These are phyloP conservation scores for Cerceris rybyensis DNA, from an alignment of 2,888 invertebrate genomes.

Conservation along the genomic window DNA sequence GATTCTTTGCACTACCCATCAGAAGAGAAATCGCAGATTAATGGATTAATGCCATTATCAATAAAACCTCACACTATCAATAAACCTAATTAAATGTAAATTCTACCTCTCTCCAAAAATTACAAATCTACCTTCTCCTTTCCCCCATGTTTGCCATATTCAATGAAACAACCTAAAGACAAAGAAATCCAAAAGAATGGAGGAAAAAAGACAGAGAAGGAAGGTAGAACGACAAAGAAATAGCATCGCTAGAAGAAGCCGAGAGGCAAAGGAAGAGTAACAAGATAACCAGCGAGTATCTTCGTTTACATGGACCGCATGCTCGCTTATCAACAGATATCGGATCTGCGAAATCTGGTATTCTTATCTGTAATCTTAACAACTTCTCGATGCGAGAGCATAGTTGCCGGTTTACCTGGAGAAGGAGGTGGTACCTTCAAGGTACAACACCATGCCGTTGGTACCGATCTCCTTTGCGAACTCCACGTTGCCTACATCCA, in stretches of 20 bases:
- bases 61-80: no score
- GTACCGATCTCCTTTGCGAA: background rate
- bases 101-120: no score
- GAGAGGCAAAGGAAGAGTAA: background rate
- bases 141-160: background rate
- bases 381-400: slow-evolving; percentile 71
- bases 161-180: background rate
- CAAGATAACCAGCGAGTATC: slow-evolving; percentile 39
- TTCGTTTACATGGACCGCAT: slow-evolving; percentile 69
- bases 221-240: slow-evolving; percentile 5
- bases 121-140: no score
- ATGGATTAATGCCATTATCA: no score
- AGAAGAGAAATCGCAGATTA: no score
- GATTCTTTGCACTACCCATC: no score
- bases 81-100: no score
- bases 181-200: slow-evolving; percentile 8
- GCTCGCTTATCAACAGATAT: slow-evolving; percentile 74
- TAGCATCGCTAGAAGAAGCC: slow-evolving; percentile 4
- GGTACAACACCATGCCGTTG: background rate
- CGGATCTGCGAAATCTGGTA: slow-evolving; percentile 80
- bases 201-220: background rate
- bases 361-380: slow-evolving; percentile 79
- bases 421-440: slow-evolving; percentile 35
- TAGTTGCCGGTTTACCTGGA: slow-evolving; percentile 44
- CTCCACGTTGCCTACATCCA: slow-evolving; percentile 19